Base-by-base conservation (phyloP, 2,797 vertebrate genomes). In the Paramormyrops hopkinsi region DNA sequence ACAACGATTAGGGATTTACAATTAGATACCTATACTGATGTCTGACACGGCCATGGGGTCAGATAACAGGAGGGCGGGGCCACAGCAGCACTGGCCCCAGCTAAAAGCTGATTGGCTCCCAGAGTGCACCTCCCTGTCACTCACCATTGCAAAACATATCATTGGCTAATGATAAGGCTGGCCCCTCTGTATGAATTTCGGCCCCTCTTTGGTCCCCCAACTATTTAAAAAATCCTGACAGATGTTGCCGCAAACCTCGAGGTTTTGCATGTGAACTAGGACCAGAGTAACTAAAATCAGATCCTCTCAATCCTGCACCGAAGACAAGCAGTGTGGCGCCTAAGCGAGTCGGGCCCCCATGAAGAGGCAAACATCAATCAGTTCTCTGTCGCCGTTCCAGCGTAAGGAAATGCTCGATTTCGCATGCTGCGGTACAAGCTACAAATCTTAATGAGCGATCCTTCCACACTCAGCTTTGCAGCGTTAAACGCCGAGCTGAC, bases 31-130 rank as follows among this genome's bases (percentile, higher is more conserved):
- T 88, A 89, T 92, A 90, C 89, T 91, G 90, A 86, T 93, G 92
- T 93, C 92, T 93, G 90, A 88, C 91, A 54, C 91, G 91, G 91
- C 6, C 37, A n/a, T 94, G 93, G 93, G 94, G 94, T 93, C 92
- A 93, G 91, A 90, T 90, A 33, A 69, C 65, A 14, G 29, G 29
- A 29, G 29, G 29, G 65, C 25, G 65, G 65, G 59, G 29, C 29
- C 11, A 69, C 25, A 5, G 65, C 11, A 1, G 65, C 65, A 69
- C 11, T 12, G 56, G 2, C 56, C n/a, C 56, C 56, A 8, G 6
- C 56, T 59, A 22, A 8, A 59, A 59, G 56, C 19, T 69, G 65
- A 69, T 69, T 69, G 65, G 29, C 11, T 12, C 29, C 12, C 65
- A 69, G 65, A 69, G 65, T 69, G 29, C 12, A 0, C 25, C 65